These are phyloP conservation scores for Perca flavescens DNA, from an alignment of 2,113 vertebrate species.

Conservation along the genomic window DNA sequence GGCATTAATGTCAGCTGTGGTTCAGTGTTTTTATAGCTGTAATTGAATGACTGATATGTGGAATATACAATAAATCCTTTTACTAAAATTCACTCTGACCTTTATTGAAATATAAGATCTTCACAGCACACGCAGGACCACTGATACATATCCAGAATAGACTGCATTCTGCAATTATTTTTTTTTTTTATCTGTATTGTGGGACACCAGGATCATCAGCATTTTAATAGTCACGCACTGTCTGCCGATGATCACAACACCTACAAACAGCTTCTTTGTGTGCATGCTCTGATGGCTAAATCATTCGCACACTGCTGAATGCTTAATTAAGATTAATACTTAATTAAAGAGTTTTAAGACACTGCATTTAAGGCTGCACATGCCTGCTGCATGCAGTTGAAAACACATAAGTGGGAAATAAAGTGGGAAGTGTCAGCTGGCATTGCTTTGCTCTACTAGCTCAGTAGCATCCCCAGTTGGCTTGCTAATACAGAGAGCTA, in stretches of 20 bases:
- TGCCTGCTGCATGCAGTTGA: background rate
- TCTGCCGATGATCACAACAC: background rate
- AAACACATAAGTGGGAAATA: background rate
- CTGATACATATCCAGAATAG: background rate
- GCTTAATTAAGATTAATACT: background rate
- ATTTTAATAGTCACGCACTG: background rate
- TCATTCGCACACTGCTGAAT: background rate
- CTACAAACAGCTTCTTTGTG: background rate
- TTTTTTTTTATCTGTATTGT: background rate
- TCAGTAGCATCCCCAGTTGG: background rate
- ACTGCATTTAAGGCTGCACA: background rate
- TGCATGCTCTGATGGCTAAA: background rate
- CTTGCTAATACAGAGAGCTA: background rate
- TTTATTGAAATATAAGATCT: conserved; percentile 8
- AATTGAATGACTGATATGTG: background rate
- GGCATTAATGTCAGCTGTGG: background rate
- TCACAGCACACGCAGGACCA: background rate
- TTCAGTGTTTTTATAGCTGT: conserved; percentile 12
- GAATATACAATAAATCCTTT: background rate
- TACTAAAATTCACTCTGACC: background rate
- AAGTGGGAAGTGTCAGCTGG: background rate
- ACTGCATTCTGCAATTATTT: background rate
- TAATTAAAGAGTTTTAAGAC: background rate
- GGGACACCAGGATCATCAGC: background rate
- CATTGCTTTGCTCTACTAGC: background rate